These are phyloP conservation scores for Diuraphis noxia DNA, from an alignment of 1,140 invertebrate genomes.

Conservation along the genomic window DNA sequence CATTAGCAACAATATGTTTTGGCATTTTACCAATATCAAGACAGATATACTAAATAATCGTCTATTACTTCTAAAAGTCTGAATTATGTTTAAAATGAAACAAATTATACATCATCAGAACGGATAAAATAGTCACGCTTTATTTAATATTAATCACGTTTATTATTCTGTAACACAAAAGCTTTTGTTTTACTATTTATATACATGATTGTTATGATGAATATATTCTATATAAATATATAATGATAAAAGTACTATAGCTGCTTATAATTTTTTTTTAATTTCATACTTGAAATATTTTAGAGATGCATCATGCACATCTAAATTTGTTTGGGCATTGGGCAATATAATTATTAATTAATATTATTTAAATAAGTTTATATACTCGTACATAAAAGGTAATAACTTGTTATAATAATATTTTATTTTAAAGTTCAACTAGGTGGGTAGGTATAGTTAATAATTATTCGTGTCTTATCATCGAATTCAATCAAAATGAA, in stretches of 20 bases:
- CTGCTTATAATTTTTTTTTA: neutral
- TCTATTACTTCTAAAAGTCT: neutral
- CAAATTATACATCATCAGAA: neutral
- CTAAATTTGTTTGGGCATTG: neutral
- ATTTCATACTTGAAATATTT: neutral
- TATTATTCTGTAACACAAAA: neutral
- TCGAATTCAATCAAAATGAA: neutral
- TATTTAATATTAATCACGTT: slow-evolving; percentile 1
- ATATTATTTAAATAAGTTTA: neutral
- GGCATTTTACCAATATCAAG: slow-evolving; percentile 23
- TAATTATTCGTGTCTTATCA: neutral
- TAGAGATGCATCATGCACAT: neutral
- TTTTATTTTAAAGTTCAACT: no score
- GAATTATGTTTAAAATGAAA: neutral
- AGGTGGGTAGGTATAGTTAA: neutral
- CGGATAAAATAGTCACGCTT: neutral
- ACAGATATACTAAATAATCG: neutral
- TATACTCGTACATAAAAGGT: neutral
- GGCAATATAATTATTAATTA: neutral
- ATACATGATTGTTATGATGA: neutral
- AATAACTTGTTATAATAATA: neutral
- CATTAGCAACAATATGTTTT: neutral
- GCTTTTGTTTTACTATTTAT: neutral
- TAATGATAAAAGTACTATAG: neutral
- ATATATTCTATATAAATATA: neutral